Percentiles rank a stretch among this genome's conserved stretches.
Conservation (phyloP, 1,140 invertebrate genomes). For the Zaprionus taronus region DNA sequence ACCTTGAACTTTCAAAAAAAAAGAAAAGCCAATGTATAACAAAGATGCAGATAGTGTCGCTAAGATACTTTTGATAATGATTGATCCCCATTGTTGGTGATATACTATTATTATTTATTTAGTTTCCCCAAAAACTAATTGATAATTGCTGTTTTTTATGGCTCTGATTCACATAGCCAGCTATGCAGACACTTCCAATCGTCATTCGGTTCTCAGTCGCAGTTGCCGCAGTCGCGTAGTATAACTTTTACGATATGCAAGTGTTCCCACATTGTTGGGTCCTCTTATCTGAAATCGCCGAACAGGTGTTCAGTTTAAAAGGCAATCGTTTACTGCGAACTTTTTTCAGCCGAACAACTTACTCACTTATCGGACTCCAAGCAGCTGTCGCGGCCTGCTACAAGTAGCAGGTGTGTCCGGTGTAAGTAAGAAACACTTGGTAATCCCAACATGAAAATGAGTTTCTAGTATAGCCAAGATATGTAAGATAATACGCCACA, state of each 20-base stretch:
- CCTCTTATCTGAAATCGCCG: slow-evolving; percentile 37
- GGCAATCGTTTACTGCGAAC: slow-evolving; percentile 32
- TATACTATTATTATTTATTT: not conserved
- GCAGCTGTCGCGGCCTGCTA: slow-evolving; percentile 23
- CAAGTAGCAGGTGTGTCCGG: slow-evolving; percentile 29
- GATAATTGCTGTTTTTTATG: not conserved
- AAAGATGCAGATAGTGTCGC: not conserved
- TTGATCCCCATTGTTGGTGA: not conserved
- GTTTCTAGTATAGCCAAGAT: not conserved
- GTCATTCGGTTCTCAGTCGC: not conserved
- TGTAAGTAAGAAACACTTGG: slow-evolving; percentile 3
- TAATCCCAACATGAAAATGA: slow-evolving; percentile 9
- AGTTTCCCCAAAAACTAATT: not conserved
- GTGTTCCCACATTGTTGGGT: slow-evolving; percentile 34
- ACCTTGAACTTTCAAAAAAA: not conserved
- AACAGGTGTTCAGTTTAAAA: slow-evolving; percentile 59
- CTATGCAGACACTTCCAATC: not conserved
- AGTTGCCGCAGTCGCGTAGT: slow-evolving; percentile 11
- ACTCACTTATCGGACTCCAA: slow-evolving; percentile 32
- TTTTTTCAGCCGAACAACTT: not conserved
- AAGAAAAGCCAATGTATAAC: not conserved
- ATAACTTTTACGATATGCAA: slow-evolving; percentile 49
- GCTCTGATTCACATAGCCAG: not conserved
- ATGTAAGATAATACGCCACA: not conserved
- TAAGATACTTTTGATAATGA: not conserved